Evolutionary conservation across 2,113 vertebrate species (phyloP), one percentile per base, ranked within the genome.

Genomic region (Stigmatopora argus): DNA sequence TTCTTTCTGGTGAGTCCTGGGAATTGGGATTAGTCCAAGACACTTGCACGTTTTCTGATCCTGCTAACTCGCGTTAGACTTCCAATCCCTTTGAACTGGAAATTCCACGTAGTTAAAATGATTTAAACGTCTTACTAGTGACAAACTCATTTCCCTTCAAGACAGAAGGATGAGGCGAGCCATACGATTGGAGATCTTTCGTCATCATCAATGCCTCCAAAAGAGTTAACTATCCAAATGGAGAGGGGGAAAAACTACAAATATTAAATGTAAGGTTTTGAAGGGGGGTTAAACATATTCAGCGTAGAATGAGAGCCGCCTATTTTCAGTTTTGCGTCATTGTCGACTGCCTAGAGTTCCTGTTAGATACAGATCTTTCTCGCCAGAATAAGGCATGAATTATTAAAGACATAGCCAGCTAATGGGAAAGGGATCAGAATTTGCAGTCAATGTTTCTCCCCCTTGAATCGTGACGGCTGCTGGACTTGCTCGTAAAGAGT

Each of bases 11-110:
- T 79, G 80, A 69, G 87, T 86, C 83, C 66, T 53, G 81, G 75
- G 83, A 77, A 73, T 82, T 85, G 83, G 81, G 84, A 87, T 88
- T 87, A 84, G 72, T 69, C 78, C 70, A 73, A 76, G 26, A 77
- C 72, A 66, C 79, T 83, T 80, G 83, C 68, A 66, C 65, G 65
- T 67, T 64, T 73, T 76, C 46, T 59, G 81, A 70, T 31, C 71
- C 78, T 77, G 69, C 45, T 44, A 85, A 41, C 38, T 41, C 9
- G 38, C 6, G 9, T 41, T 41, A 41, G 38, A 41, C 2, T 7
- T 41, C 38, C 6, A 41, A 41, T 41, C 38, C 9, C 6, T 41
- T 41, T 41, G 38, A 41, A 41, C 9, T 41, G 38, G 38, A 10
- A 41, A 10, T 41, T 41, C 38, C 38, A 31, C 3, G 26, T 3